Evolutionary conservation across 2,113 vertebrate species (phyloP), one percentile per base, ranked within the genome.

Genomic region (Hoplias malabaricus): DNA sequence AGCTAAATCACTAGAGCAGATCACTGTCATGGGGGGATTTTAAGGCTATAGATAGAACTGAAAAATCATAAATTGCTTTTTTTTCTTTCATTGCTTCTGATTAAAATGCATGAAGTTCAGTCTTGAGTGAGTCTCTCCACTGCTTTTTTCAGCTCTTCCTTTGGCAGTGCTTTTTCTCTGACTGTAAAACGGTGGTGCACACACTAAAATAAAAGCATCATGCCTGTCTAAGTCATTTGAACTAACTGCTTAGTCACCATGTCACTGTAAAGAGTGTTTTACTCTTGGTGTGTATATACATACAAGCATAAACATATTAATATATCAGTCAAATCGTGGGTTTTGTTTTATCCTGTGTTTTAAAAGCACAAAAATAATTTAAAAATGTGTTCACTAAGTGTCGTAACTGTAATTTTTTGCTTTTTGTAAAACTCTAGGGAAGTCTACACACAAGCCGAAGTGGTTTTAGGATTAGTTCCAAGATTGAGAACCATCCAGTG

Each of bases 101-200:
- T 95, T 93, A 85, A 97, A 94, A 93, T 98, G 97, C 97, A 99
- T 99, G 96, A 96, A 93, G 92, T 94, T 91, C 89, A 94, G 93
- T 93, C 94, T 95, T 91, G 92, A 91, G 91, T 92, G 88, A 93
- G 16, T 88, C 89, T 93, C 84, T 93, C 93, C 90, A 89, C 87
- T 86, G 90, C 93, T 90, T 92, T 92, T 83, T 53, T 89, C 92
- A 91, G 90, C 88, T 89, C 88, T 90, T 93, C 85, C 84, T 92
- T 93, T 91, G 91, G 93, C 95, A 90, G 91, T 90, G 95, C 94
- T 94, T 93, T 92, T 93, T 92, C n/a, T 94, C 91, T 92, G 93
- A 87, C 92, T 84, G 92, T 93, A 90, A 42, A 79, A 12, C 84
- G 91, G 92, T 93, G 92, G 93, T 95, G 84, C 88, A 93, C 94